Evolutionary conservation across 2,888 invertebrate genomes (phyloP).

Genomic region (Hypena proboscidalis): DNA sequence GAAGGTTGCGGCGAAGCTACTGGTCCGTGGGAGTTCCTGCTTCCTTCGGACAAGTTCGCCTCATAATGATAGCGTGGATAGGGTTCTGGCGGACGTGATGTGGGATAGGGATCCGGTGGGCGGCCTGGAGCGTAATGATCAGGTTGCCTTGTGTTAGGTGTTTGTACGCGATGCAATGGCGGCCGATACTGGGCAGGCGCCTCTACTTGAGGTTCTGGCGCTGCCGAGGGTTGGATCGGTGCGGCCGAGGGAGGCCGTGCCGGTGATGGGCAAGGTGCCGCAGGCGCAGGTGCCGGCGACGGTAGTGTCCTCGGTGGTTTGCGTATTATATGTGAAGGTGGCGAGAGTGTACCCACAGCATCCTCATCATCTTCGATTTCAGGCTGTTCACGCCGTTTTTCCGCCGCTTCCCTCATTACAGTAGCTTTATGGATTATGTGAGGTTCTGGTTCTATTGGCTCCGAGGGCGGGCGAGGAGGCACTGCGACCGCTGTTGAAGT

Average conservation of each 20-base stretch:
- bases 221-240: slow-evolving; percentile 49
- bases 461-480: slow-evolving; percentile 79
- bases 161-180: slow-evolving; percentile 64
- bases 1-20: slow-evolving; percentile 70
- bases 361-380: slow-evolving; percentile 79
- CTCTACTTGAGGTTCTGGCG: slow-evolving; percentile 61
- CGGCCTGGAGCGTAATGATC: slow-evolving; percentile 71
- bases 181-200: slow-evolving; percentile 59
- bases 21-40: slow-evolving; percentile 62
- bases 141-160: slow-evolving; percentile 65
- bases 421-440: slow-evolving; percentile 84
- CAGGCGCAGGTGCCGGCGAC: slow-evolving; percentile 73
- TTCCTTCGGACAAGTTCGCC: slow-evolving; percentile 56
- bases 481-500: slow-evolving; percentile 60
- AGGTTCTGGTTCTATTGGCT: slow-evolving; percentile 81
- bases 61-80: slow-evolving; percentile 74
- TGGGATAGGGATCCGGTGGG: slow-evolving; percentile 72
- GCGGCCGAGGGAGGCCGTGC: slow-evolving; percentile 68
- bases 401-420: slow-evolving; percentile 82
- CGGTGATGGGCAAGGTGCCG: slow-evolving; percentile 67
- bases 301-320: slow-evolving; percentile 68
- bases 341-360: slow-evolving; percentile 68
- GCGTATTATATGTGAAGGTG: slow-evolving; percentile 80
- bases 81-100: slow-evolving; percentile 70
- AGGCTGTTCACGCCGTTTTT: slow-evolving; percentile 75